These are phyloP conservation scores for Cervus canadensis DNA, from an alignment of 2,113 vertebrate genomes.

Conservation along the genomic window DNA sequence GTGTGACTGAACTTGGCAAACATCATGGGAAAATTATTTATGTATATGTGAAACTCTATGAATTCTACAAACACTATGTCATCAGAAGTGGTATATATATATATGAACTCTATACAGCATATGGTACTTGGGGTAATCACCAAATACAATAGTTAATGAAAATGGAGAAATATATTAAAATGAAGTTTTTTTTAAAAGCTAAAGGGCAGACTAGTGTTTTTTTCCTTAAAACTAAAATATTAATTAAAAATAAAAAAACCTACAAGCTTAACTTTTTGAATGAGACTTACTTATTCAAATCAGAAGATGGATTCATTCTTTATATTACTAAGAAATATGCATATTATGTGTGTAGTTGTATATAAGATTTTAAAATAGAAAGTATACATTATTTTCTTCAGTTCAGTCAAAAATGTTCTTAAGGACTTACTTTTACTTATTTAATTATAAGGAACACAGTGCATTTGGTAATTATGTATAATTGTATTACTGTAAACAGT, in stretches of 20 bases:
- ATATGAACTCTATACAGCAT: neutral
- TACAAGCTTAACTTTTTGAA: neutral
- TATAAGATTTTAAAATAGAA: neutral
- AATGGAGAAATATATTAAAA: neutral
- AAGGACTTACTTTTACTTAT: neutral
- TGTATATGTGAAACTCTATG: neutral
- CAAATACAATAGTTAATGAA: neutral
- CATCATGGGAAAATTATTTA: neutral
- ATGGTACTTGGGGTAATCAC: neutral
- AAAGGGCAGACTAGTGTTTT: neutral
- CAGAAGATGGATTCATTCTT: neutral
- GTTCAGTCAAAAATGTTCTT: neutral
- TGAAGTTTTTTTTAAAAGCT: neutral
- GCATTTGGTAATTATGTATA: neutral
- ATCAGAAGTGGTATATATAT: neutral
- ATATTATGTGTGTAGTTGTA: neutral
- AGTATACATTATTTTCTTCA: neutral
- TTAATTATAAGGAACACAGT: neutral
- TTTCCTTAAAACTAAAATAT: constrained; percentile 7
- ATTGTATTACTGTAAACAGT: neutral
- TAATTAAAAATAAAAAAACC: neutral
- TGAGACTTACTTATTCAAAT: neutral
- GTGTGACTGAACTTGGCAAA: no score
- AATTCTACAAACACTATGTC: neutral
- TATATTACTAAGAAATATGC: neutral